Evolutionary conservation across 2,113 vertebrate species (phyloP).

Genomic region (Datnioides undecimradiatus): DNA sequence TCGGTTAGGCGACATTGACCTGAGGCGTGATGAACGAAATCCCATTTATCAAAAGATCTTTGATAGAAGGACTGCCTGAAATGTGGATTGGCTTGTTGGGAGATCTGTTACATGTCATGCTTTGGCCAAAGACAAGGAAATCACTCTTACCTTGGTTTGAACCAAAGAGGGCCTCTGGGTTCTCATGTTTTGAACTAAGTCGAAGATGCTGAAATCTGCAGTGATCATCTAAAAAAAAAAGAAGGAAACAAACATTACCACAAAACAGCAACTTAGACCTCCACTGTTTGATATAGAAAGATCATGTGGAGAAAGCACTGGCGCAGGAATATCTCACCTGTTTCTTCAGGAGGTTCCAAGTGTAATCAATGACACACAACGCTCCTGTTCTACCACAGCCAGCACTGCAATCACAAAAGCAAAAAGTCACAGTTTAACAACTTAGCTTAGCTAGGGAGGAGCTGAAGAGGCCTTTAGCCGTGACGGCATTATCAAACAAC

Average conservation of each 20-base stretch:
- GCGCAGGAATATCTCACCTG: slow-evolving; percentile 82
- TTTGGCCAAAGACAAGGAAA: not conserved
- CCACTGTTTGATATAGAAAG: not conserved
- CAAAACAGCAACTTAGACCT: not conserved
- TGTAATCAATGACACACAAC: slow-evolving; percentile 94
- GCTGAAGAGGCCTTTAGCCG: not conserved
- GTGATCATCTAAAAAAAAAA: slow-evolving; percentile 87
- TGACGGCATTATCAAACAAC: not conserved
- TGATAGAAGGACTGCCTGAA: slow-evolving; percentile 26
- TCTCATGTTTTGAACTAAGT: slow-evolving; percentile 93
- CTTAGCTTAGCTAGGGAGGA: not conserved
- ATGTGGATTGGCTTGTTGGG: slow-evolving; percentile 30
- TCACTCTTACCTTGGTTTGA: slow-evolving; percentile 91
- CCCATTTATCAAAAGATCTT: not conserved
- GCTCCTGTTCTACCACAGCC: slow-evolving; percentile 96
- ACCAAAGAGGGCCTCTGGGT: slow-evolving; percentile 94
- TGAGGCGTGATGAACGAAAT: not conserved
- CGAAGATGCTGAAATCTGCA: slow-evolving; percentile 90
- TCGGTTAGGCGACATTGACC: slow-evolving; percentile 27
- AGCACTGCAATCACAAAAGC: slow-evolving; percentile 83
- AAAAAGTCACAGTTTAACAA: not conserved
- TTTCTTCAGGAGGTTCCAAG: slow-evolving; percentile 91
- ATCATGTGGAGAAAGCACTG: not conserved
- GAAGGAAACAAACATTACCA: slow-evolving; percentile 3
- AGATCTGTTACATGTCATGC: not conserved